phyloP scores from a whole-genome alignment of 1,140 invertebrate species.

The Nasonia longicornis region DNA sequence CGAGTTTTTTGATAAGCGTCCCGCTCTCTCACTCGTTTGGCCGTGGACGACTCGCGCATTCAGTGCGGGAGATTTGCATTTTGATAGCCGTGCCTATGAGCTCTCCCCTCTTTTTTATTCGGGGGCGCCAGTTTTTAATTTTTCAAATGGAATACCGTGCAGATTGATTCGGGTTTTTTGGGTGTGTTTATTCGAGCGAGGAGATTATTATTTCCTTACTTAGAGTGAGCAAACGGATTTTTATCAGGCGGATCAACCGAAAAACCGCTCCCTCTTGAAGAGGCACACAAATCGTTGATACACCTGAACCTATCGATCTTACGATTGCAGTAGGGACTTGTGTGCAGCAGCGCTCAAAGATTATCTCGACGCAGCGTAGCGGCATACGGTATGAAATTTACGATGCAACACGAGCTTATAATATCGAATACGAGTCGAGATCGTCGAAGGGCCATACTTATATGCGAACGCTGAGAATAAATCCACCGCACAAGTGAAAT shows the following conservation, averaged over 20 bases:
- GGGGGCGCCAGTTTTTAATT: slow-evolving; percentile 11
- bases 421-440: too few species aligned
- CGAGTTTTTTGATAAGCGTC: slow-evolving; percentile 28
- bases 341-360: not conserved
- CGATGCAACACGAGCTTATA: too few species aligned
- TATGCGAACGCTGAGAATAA: not conserved
- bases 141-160: not conserved
- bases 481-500: not conserved
- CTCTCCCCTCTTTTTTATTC: not conserved
- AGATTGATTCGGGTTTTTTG: too few species aligned
- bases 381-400: not conserved
- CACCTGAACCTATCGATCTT: not conserved
- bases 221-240: too few species aligned
- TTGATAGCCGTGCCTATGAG: slow-evolving; percentile 30
- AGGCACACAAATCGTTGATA: not conserved
- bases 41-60: not conserved
- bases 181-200: too few species aligned
- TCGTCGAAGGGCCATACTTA: not conserved
- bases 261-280: too few species aligned
- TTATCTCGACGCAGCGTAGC: not conserved
- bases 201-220: too few species aligned
- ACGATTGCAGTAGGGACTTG: not conserved
- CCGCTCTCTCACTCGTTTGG: not conserved
- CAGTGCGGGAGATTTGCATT: slow-evolving; percentile 28
- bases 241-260: too few species aligned